Evolutionary conservation across 2,113 vertebrate genomes (phyloP).

Genomic region (Leiothrix lutea): DNA sequence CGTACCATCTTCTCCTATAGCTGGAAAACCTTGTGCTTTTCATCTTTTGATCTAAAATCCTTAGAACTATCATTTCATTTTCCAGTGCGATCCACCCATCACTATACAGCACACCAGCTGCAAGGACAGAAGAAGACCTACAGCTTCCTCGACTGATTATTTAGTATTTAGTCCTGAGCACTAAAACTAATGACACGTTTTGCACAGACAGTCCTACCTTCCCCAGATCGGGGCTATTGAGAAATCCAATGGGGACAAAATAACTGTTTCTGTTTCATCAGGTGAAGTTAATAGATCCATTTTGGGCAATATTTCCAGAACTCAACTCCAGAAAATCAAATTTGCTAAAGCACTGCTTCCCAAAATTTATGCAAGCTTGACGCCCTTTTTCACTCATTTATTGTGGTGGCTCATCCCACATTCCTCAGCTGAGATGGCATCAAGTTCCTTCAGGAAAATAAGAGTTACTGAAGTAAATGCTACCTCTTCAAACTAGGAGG

Average conservation of each 20-base stretch:
- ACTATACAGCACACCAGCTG: not conserved
- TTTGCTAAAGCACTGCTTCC: not conserved
- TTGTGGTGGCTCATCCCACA: constrained; percentile 8
- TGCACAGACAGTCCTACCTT: not conserved
- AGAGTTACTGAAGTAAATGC: constrained; percentile 6
- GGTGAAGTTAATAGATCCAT: not conserved
- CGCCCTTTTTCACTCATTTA: not conserved
- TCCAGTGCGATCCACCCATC: not conserved
- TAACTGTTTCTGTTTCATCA: not conserved
- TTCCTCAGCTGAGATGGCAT: constrained; percentile 2
- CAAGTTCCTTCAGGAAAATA: constrained; percentile 10
- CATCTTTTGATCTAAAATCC: not conserved
- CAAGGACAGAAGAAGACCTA: not conserved
- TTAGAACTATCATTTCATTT: not conserved
- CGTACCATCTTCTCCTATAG: not conserved
- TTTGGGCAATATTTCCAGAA: not conserved
- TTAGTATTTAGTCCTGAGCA: not conserved
- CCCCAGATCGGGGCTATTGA: not conserved
- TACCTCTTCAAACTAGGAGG: constrained; percentile 23
- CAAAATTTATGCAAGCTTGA: not conserved
- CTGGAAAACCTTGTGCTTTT: not conserved
- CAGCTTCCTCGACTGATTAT: not conserved
- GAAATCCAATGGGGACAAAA: not conserved
- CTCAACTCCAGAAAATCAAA: not conserved
- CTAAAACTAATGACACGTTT: not conserved